These are phyloP conservation scores for Brachionus asplanchnoidis DNA, from an alignment of 1,140 invertebrate species.

Conservation along the genomic window DNA sequence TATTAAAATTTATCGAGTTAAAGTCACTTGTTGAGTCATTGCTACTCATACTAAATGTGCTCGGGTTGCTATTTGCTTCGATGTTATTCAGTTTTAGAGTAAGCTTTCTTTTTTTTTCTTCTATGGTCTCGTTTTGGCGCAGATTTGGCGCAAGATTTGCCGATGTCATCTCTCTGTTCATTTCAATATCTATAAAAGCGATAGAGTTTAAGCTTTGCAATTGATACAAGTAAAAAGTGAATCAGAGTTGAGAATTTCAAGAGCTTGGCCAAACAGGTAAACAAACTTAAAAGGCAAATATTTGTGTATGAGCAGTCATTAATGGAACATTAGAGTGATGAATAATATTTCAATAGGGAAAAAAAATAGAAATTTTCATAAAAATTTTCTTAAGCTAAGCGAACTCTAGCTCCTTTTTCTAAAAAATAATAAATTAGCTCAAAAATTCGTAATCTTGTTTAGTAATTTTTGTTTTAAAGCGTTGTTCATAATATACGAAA, in stretches of 20 bases:
- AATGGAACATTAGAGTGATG: background rate
- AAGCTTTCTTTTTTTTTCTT: slow-evolving; percentile 21
- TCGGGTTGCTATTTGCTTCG: background rate
- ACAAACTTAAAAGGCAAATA: slow-evolving; percentile 7
- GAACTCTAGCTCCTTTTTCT: slow-evolving; percentile 33
- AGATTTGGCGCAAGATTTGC: background rate
- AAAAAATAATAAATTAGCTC: slow-evolving; percentile 19
- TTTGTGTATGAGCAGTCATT: background rate
- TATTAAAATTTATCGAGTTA: background rate
- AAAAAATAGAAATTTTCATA: slow-evolving; percentile 9
- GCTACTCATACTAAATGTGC: slow-evolving; percentile 17
- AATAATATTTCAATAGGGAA: slow-evolving; percentile 8
- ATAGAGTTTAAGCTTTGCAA: background rate
- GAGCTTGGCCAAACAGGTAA: slow-evolving; percentile 18
- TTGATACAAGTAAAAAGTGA: background rate
- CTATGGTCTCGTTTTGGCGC: background rate
- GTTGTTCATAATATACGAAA: slow-evolving; percentile 25
- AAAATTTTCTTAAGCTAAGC: slow-evolving; percentile 24
- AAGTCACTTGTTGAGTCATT: background rate
- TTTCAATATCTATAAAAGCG: background rate
- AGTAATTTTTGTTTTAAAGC: background rate
- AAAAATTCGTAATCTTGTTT: slow-evolving; percentile 34
- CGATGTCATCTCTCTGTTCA: background rate
- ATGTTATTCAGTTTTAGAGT: slow-evolving; percentile 8
- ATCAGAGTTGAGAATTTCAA: background rate